A percentile compares a stretch with the other conserved stretches of the same genome.
phyloP scores from a whole-genome alignment of 2,888 invertebrate species.

The Zaprionus lineosus region DNA sequence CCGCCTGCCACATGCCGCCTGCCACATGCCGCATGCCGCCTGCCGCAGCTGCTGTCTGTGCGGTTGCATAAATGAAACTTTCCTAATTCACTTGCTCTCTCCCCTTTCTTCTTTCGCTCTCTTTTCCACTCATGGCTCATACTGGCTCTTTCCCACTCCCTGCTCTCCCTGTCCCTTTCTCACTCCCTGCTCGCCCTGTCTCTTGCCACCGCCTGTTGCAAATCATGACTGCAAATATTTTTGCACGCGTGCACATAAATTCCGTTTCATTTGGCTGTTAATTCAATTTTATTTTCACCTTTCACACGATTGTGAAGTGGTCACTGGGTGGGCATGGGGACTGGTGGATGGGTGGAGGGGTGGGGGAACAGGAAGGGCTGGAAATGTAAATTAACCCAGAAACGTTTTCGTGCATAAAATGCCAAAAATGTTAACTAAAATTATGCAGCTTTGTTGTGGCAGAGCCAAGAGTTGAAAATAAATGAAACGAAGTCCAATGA shows the following conservation, averaged over 20 bases:
- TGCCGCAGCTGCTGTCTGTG: conserved; percentile 1
- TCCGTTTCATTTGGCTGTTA: conserved; percentile 51
- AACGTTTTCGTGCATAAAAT: conserved; percentile 72
- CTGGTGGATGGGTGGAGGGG: neutral
- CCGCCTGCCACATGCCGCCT: neutral
- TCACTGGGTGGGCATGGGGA: neutral
- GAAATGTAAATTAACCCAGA: conserved; percentile 67
- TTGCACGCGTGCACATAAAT: conserved; percentile 48
- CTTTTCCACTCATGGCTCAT: too few relatives aligned
- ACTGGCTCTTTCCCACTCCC: too few relatives aligned
- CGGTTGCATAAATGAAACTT: conserved; percentile 25
- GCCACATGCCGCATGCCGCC: too few relatives aligned
- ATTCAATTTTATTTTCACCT: conserved; percentile 39
- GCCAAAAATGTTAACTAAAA: conserved; percentile 63
- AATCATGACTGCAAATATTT: conserved; percentile 24
- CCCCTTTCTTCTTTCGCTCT: too few relatives aligned
- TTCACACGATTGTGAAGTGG: neutral
- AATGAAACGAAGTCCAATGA: conserved; percentile 38
- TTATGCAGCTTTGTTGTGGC: conserved; percentile 63
- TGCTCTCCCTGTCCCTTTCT: neutral
- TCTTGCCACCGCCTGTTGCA: conserved; percentile 12
- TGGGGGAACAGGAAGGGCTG: neutral
- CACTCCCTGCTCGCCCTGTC: neutral
- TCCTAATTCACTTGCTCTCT: too few relatives aligned
- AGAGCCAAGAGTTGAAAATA: neutral